phyloP scores from a whole-genome alignment of 2,888 invertebrate species.

The Macrosiphum euphorbiae region DNA sequence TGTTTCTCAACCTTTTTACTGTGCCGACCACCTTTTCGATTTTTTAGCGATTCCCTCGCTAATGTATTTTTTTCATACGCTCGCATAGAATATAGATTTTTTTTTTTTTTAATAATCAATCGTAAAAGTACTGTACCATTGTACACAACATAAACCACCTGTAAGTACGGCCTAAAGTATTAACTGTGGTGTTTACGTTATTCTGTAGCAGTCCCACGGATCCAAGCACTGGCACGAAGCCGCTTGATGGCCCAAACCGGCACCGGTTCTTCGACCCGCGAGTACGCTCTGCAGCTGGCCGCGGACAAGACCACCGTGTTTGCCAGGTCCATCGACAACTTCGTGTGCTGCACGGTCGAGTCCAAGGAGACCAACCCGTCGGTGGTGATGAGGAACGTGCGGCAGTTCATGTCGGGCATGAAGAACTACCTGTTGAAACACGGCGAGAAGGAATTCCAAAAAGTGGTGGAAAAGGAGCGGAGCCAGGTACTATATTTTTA shows the following conservation, averaged over 20 bases:
- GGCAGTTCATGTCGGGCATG: slow-evolving; percentile 98
- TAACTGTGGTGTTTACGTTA: slow-evolving; percentile 62
- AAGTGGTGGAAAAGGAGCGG: slow-evolving; percentile 88
- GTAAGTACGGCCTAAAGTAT: slow-evolving; percentile 26
- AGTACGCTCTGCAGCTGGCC: slow-evolving; percentile 85
- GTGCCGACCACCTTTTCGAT: no score
- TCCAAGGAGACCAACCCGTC: slow-evolving; percentile 90
- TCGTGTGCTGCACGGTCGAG: slow-evolving; percentile 92
- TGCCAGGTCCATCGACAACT: slow-evolving; percentile 92
- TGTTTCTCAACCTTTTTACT: no score
- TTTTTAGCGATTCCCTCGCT: no score
- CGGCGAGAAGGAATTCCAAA: slow-evolving; percentile 92
- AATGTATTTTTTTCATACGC: no score
- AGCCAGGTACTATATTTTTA: slow-evolving; percentile 75
- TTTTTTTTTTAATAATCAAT: no score
- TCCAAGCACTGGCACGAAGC: slow-evolving; percentile 77
- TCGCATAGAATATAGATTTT: no score
- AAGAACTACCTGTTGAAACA: slow-evolving; percentile 97
- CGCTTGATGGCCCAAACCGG: slow-evolving; percentile 76
- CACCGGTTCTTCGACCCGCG: slow-evolving; percentile 80
- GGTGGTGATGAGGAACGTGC: slow-evolving; percentile 89
- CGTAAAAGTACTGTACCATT: no score
- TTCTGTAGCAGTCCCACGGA: slow-evolving; percentile 81
- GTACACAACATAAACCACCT: no score
- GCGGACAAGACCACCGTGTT: slow-evolving; percentile 90